phyloP scores from a whole-genome alignment of 2,797 vertebrate species.

The Helicolenus hilgendorfi region DNA sequence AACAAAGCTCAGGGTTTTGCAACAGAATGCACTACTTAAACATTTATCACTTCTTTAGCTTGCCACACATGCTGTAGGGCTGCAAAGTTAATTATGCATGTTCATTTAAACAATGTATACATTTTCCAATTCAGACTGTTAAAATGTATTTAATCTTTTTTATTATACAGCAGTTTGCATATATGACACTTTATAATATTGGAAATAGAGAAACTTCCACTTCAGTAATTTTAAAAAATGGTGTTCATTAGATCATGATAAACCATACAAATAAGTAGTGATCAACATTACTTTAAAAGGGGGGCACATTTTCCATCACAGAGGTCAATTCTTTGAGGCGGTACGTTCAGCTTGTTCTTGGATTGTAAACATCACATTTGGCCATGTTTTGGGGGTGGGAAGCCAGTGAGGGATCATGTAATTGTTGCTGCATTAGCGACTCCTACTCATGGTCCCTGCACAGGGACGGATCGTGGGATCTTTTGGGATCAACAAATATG shows the following conservation, averaged over 20 bases:
- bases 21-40: neutral
- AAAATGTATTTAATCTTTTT: neutral
- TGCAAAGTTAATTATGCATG: neutral
- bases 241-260: neutral
- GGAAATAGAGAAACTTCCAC: neutral
- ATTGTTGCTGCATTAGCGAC: neutral
- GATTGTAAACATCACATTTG: neutral
- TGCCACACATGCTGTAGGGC: neutral
- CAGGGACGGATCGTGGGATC: neutral
- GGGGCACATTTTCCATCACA: neutral
- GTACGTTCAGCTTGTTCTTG: neutral
- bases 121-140: neutral
- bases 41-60: neutral
- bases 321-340: neutral
- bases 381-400: neutral
- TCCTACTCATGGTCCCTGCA: neutral
- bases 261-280: neutral
- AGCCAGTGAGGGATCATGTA: neutral
- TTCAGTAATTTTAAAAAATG: neutral
- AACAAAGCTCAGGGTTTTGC: constrained; percentile 37
- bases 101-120: neutral
- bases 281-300: neutral
- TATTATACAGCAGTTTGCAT: neutral
- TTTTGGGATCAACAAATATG: neutral
- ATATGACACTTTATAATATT: neutral